Percentiles rank a stretch among this genome's conserved stretches.
These are phyloP conservation scores for Noctilio leporinus DNA, from an alignment of 2,113 vertebrate species.

Conservation along the genomic window DNA sequence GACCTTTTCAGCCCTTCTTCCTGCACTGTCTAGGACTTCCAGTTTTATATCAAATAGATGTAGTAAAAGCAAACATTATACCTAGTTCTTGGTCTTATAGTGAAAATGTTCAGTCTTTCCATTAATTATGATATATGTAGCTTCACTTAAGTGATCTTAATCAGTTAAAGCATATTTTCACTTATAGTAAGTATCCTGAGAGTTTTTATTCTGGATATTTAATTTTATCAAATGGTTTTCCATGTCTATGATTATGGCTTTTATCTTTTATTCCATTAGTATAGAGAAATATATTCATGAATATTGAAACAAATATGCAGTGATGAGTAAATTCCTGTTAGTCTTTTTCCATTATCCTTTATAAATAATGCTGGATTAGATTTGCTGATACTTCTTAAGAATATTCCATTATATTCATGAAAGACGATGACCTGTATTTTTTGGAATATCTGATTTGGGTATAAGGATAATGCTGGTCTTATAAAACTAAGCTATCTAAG, in stretches of 20 bases:
- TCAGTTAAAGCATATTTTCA: not conserved
- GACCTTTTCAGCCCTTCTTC: not conserved
- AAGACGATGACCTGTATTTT: not conserved
- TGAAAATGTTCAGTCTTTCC: not conserved
- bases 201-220: not conserved
- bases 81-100: not conserved
- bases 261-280: not conserved
- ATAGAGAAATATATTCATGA: not conserved
- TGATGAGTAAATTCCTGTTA: not conserved
- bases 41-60: not conserved
- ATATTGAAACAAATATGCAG: not conserved
- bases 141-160: not conserved
- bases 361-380: not conserved
- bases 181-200: not conserved
- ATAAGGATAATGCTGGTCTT: not conserved
- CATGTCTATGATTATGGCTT: not conserved
- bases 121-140: not conserved
- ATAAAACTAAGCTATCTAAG: not conserved
- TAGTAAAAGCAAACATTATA: not conserved
- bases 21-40: not conserved
- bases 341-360: not conserved
- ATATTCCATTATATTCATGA: not conserved
- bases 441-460: not conserved
- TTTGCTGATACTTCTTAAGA: not conserved
- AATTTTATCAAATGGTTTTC: not conserved